Evolutionary conservation across 2,113 vertebrate genomes (phyloP), one percentile per base, ranked within the genome.

Genomic region (Paradoxurus hermaphroditus): DNA sequence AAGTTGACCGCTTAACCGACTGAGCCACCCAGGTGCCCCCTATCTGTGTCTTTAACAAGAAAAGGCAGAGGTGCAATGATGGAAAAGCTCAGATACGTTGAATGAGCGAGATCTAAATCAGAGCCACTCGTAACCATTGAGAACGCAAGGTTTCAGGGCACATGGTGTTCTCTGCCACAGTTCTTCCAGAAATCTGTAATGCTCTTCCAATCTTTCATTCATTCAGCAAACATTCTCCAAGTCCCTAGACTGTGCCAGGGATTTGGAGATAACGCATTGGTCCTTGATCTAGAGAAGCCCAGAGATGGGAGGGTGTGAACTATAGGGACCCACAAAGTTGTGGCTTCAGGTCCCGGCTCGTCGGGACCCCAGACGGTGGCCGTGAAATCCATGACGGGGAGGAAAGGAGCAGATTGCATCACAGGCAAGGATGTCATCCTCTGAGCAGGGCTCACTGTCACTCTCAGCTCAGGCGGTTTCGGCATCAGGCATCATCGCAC

Each of bases 31-130:
- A 53, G 51, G 16, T 1, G 51, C 51, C 51, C 51, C 51, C 56
- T 79, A 53, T 1, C 81, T 31, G n/a, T 36, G 34, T 51, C 83
- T 95, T 90, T 72, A 49, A 86, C 25, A 86, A 86, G 70, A 86
- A 25, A 94, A 85, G 83, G 25, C 39, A 62, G 62, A 77, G 23
- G 3, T 36, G 29, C 21, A 34, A 34, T 77, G 19, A 21, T 34
- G 18, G 59, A 81, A 92, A 75, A 63, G 63, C 25, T 59, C 44
- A 67, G 51, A 75, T 86, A 63, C 31, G 4, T 51, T 53, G 41
- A 79, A 75, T 31, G 63, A 72, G 3, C 21, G 59, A 79, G 53
- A 4, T 62, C 29, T 46, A 78, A 72, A 65, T 73, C 15, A 86
- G 44, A 75, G 31, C 39, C 75, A 5, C 12, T 5, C 36, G 34